A percentile compares a stretch with the other conserved stretches of the same genome.
Evolutionary conservation across 2,113 vertebrate genomes (phyloP).

Genomic region (Marmota monax): DNA sequence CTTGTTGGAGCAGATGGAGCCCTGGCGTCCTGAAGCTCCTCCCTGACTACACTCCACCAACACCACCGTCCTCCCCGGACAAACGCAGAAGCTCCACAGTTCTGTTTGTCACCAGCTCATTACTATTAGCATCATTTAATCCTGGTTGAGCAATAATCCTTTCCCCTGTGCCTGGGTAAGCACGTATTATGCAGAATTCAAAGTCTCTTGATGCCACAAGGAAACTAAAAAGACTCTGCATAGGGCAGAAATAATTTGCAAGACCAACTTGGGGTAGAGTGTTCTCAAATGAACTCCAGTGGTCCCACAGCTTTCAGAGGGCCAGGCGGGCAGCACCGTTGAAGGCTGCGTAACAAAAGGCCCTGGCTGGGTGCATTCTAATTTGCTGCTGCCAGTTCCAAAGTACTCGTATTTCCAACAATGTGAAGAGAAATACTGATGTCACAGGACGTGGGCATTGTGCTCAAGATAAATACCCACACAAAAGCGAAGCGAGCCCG

Average conservation of each 20-base stretch:
- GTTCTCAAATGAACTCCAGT: slow-evolving; percentile 85
- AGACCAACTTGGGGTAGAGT: slow-evolving; percentile 81
- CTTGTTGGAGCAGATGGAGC: fast-evolving
- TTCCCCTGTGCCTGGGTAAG: slow-evolving; percentile 45
- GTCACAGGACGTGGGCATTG: slow-evolving; percentile 83
- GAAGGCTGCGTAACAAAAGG: slow-evolving; percentile 87
- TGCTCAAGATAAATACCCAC: slow-evolving; percentile 74
- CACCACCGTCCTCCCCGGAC: neutral
- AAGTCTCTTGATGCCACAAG: slow-evolving; percentile 76
- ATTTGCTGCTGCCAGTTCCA: slow-evolving; percentile 85
- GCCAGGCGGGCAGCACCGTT: slow-evolving; percentile 77
- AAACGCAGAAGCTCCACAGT: neutral
- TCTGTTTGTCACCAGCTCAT: slow-evolving; percentile 78
- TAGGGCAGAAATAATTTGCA: slow-evolving; percentile 87
- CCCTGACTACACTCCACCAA: neutral
- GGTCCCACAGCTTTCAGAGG: slow-evolving; percentile 84
- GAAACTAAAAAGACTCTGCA: slow-evolving; percentile 80
- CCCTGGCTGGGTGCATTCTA: slow-evolving; percentile 86
- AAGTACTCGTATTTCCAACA: slow-evolving; percentile 83
- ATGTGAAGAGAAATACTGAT: slow-evolving; percentile 82
- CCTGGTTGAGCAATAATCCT: slow-evolving; percentile 74
- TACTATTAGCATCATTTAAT: slow-evolving; percentile 72
- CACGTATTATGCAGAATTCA: slow-evolving; percentile 75
- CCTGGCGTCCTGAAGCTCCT: neutral
- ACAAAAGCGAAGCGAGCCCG: slow-evolving; percentile 84